Base-by-base conservation (phyloP, 2,113 vertebrate genomes). In the Menidia beryllina region DNA sequence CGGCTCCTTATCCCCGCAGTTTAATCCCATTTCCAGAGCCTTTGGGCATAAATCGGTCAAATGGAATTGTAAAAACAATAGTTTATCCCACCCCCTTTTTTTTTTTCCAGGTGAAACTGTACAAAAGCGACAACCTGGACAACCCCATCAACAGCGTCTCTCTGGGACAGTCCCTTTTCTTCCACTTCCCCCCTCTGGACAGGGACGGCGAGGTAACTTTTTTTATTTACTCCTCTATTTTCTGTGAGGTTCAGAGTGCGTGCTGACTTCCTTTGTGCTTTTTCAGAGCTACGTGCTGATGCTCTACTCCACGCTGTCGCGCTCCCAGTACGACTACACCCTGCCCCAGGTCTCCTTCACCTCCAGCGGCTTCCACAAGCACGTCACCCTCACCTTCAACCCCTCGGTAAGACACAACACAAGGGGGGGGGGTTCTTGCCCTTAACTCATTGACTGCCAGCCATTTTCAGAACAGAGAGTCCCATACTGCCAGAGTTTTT, bases 111-210 rank as follows among this genome's bases (percentile, higher is more conserved):
- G 96, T 98, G 66, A 98, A 99, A 85, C 95, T 99, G 6, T 99
- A 95, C 80, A 97, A 94, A 83, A 98, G 95, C 12, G 97, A 99
- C 85, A 98, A 98, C 61, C 91, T 96, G 3, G 98, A 99, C 91
- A 98, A 95, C 83, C 98, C 97, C 1, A 94, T 99, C 83, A 95
- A 98, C 88, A 99, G 94, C 0, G 95, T 98, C 19, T 96, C 96
- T 2, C 91, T 99, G 9, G 97, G 96, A 49, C 96, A 97, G 25
- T 98, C 97, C 0, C 91, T 98, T 0, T 99, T 99, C 86, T 99
- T 99, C 93, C 97, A 99, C 81, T 99, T 99, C 71, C 95, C 96
- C 3, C 96, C 98, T 0, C 91, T 99, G 66, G 96, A 96, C 53
- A 88, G 96, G 55, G 97, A 99, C 1, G 96, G 96, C 86, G 97